These are phyloP conservation scores for Atta cephalotes DNA, from an alignment of 1,140 invertebrate species.

Conservation along the genomic window DNA sequence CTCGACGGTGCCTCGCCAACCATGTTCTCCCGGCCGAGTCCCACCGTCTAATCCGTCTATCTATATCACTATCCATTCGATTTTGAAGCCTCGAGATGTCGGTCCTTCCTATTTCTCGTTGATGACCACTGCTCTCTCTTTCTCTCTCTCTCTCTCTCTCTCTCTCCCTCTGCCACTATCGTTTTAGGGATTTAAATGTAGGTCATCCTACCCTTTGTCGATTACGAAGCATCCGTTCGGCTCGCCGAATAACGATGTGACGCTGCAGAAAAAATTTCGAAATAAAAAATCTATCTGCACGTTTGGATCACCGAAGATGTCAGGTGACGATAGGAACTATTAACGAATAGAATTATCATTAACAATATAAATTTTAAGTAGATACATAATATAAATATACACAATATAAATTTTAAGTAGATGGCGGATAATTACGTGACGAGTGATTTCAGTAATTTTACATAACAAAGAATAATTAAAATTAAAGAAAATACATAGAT, in stretches of 20 bases:
- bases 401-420: not conserved
- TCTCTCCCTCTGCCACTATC: not conserved
- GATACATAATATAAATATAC: not conserved
- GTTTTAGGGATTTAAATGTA: conserved; percentile 61
- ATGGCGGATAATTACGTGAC: not conserved
- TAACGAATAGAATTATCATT: not conserved
- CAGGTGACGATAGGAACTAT: not conserved
- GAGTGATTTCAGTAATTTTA: no score
- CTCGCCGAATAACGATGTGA: conserved; percentile 13
- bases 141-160: not conserved
- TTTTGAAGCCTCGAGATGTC: conserved; percentile 49
- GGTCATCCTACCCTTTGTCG: conserved; percentile 60
- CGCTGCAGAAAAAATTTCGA: conserved; percentile 26
- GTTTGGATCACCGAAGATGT: no score
- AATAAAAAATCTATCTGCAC: not conserved
- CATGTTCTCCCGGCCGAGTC: not conserved
- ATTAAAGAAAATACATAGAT: no score
- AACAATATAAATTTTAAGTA: not conserved
- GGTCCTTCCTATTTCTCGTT: conserved; percentile 58
- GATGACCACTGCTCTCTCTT: conserved; percentile 28
- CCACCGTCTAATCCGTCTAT: conserved; percentile 44
- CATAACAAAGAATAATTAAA: no score
- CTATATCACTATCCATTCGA: conserved; percentile 57
- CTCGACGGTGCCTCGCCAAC: not conserved
- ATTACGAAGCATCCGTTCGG: conserved; percentile 7